Evolutionary conservation across 2,113 vertebrate genomes (phyloP).

Genomic region (Actenoides lindsayi): DNA sequence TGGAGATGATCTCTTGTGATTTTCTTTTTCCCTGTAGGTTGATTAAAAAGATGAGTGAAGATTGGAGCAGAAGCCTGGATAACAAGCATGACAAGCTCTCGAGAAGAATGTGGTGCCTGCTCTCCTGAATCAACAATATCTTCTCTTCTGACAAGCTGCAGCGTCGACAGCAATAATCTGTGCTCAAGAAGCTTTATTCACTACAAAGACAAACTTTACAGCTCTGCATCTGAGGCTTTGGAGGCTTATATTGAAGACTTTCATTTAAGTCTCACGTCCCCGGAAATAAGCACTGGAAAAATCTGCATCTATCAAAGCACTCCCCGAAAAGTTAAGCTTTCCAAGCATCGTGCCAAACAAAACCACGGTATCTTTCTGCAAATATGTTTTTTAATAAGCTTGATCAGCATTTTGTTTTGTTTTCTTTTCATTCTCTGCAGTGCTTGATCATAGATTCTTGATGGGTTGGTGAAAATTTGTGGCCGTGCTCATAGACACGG

Average conservation of each 20-base stretch:
- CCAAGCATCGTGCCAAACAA: not conserved
- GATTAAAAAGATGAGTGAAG: constrained; percentile 30
- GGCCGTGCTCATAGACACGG: no score
- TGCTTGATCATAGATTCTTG: not conserved
- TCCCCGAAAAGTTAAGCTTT: not conserved
- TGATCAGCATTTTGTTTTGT: not conserved
- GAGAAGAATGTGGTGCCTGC: not conserved
- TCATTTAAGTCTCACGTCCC: constrained; percentile 63
- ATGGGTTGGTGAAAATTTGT: not conserved
- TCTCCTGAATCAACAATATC: constrained; percentile 84
- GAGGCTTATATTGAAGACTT: constrained; percentile 92
- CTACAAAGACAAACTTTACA: constrained; percentile 82
- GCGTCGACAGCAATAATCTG: constrained; percentile 44
- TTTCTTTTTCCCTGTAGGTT: not conserved
- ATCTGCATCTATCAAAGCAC: constrained; percentile 38
- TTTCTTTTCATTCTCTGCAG: not conserved
- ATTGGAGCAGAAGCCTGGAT: not conserved
- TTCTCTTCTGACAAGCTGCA: constrained; percentile 79
- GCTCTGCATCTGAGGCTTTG: constrained; percentile 85
- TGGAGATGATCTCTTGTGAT: not conserved
- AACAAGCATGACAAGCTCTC: constrained; percentile 57
- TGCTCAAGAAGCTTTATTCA: constrained; percentile 48
- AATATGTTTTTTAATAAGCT: not conserved
- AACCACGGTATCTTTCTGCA: constrained; percentile 29
- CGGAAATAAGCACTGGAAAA: constrained; percentile 38